Conservation (phyloP, 1,140 invertebrate species). For the Wasmannia auropunctata region DNA sequence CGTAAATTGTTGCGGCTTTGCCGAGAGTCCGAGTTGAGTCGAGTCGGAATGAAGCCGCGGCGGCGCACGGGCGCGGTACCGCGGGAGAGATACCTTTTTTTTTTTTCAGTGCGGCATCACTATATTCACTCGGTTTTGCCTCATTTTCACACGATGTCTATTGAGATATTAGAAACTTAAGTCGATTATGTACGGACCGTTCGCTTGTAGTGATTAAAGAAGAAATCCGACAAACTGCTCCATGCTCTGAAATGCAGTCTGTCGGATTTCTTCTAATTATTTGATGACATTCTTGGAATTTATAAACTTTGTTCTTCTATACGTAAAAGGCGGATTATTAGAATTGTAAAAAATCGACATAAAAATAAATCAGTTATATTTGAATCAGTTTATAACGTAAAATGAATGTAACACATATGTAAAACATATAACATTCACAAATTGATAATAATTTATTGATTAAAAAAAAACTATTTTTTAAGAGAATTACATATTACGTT, state of each 20-base stretch:
- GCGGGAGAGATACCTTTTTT: conserved; percentile 17
- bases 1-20: conserved; percentile 85
- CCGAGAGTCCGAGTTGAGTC: conserved; percentile 72
- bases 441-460: neutral
- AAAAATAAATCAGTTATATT: neutral
- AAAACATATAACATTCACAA: neutral
- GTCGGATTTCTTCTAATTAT: neutral
- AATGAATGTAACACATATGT: too few relatives aligned
- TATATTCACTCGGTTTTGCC: conserved; percentile 33
- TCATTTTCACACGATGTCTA: neutral
- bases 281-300: neutral
- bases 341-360: neutral
- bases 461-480: neutral
- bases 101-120: conserved; percentile 31
- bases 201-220: neutral
- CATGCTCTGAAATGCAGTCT: neutral
- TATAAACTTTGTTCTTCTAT: neutral
- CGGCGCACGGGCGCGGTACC: conserved; percentile 50
- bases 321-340: neutral
- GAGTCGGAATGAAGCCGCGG: conserved; percentile 71
- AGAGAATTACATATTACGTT: neutral
- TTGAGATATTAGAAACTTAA: neutral
- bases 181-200: neutral
- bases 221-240: too few relatives aligned
- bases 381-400: neutral